These are phyloP conservation scores for Whitmania pigra DNA, from an alignment of 1,140 invertebrate genomes.

Conservation along the genomic window DNA sequence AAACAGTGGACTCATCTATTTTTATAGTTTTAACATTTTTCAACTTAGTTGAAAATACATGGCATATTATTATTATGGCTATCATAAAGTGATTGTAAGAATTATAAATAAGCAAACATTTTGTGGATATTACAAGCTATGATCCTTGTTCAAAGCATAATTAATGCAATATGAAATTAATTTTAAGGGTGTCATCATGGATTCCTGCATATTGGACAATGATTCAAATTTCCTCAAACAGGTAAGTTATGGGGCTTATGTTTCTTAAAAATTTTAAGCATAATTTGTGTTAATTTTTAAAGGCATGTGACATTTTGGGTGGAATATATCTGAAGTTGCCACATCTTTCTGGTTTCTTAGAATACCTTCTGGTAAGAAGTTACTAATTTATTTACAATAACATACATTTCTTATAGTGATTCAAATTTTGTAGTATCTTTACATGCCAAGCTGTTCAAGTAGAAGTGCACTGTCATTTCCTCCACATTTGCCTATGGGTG, in stretches of 20 bases:
- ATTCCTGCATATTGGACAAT: constrained; percentile 82
- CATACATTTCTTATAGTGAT: neutral
- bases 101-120: neutral
- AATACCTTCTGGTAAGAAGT: constrained; percentile 69
- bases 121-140: neutral
- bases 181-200: constrained; percentile 75
- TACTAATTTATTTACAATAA: neutral
- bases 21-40: too few species aligned
- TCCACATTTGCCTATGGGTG: constrained; percentile 78
- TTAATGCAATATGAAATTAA: neutral
- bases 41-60: too few species aligned
- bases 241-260: constrained; percentile 38
- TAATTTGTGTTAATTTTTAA: constrained; percentile 12
- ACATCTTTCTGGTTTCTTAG: constrained; percentile 53
- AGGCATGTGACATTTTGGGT: constrained; percentile 80
- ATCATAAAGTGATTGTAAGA: neutral
- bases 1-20: too few species aligned
- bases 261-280: constrained; percentile 4
- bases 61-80: too few species aligned
- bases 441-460: constrained; percentile 67
- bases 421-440: constrained; percentile 64
- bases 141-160: neutral
- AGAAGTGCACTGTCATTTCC: constrained; percentile 73
- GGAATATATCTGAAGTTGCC: constrained; percentile 60
- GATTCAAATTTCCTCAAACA: constrained; percentile 81